Conservation (phyloP, 2,888 invertebrate genomes). For the Bombyx huttoni region DNA sequence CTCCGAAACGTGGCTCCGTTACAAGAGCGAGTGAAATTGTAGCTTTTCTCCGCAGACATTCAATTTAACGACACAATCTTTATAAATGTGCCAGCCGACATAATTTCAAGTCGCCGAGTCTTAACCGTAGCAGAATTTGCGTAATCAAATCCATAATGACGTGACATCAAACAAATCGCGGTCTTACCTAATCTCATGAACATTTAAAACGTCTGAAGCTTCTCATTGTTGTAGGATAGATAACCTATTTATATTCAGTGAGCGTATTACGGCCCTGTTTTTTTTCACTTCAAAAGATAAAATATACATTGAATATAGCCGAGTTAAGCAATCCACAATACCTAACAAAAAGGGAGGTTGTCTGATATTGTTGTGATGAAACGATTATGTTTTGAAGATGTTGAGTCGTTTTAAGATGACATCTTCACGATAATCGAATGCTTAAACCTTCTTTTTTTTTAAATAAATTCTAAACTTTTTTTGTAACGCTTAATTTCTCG, state of each 20-base stretch:
- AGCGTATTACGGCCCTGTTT: slow-evolving; percentile 5
- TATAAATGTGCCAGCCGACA: slow-evolving; percentile 13
- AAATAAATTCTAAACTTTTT: too few species aligned
- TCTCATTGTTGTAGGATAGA: slow-evolving; percentile 8
- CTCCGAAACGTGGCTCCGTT: background rate
- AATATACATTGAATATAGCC: background rate
- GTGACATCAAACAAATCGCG: slow-evolving; percentile 26
- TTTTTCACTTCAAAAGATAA: slow-evolving; percentile 1
- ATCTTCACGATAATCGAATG: too few species aligned
- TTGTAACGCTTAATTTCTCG: too few species aligned
- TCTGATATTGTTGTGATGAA: too few species aligned
- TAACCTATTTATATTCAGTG: slow-evolving; percentile 8
- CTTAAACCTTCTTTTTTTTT: too few species aligned
- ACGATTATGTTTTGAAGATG: too few species aligned
- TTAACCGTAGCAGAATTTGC: slow-evolving; percentile 15
- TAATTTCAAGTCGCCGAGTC: slow-evolving; percentile 17
- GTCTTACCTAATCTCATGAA: slow-evolving; percentile 24
- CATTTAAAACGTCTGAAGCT: slow-evolving; percentile 16
- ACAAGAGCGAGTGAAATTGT: slow-evolving; percentile 4
- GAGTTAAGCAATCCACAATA: background rate
- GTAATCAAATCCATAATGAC: slow-evolving; percentile 27
- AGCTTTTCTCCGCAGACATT: slow-evolving; percentile 9
- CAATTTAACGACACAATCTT: slow-evolving; percentile 18
- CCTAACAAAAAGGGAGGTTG: background rate
- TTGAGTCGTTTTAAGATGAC: too few species aligned